phyloP scores from a whole-genome alignment of 2,113 vertebrate species.

The Elanoides forficatus region DNA sequence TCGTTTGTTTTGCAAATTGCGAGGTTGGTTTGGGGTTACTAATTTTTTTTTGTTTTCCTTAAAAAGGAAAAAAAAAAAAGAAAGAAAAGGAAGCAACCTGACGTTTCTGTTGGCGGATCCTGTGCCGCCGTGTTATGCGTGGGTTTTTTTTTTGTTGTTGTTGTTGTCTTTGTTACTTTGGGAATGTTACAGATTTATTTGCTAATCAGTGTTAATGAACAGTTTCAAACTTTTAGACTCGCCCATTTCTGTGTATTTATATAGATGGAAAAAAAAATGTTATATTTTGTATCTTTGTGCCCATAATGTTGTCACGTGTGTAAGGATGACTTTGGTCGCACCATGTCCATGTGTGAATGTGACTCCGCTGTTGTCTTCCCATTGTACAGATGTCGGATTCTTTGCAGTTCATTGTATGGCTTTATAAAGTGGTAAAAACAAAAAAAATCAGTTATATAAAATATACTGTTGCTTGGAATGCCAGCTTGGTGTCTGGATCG shows the following conservation, averaged over 20 bases:
- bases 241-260: constrained; percentile 77
- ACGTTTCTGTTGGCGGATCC: neutral
- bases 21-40: constrained; percentile 47
- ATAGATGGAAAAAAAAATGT: constrained; percentile 78
- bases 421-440: constrained; percentile 89
- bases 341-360: constrained; percentile 77
- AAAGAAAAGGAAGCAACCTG: constrained; percentile 26
- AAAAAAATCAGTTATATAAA: constrained; percentile 70
- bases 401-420: constrained; percentile 90
- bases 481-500: constrained; percentile 45
- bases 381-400: constrained; percentile 83
- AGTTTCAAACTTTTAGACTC: constrained; percentile 12
- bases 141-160: neutral
- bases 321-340: constrained; percentile 57
- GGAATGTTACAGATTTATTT: constrained; percentile 44
- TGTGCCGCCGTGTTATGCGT: neutral
- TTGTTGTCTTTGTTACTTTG: constrained; percentile 28
- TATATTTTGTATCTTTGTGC: constrained; percentile 80
- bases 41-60: neutral
- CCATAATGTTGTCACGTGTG: constrained; percentile 60
- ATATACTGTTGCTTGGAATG: constrained; percentile 76
- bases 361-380: constrained; percentile 62
- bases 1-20: constrained; percentile 59
- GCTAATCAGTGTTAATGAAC: constrained; percentile 66
- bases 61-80: neutral